These are phyloP conservation scores for Acanthurus tractus DNA, from an alignment of 2,797 vertebrate genomes.

Conservation along the genomic window DNA sequence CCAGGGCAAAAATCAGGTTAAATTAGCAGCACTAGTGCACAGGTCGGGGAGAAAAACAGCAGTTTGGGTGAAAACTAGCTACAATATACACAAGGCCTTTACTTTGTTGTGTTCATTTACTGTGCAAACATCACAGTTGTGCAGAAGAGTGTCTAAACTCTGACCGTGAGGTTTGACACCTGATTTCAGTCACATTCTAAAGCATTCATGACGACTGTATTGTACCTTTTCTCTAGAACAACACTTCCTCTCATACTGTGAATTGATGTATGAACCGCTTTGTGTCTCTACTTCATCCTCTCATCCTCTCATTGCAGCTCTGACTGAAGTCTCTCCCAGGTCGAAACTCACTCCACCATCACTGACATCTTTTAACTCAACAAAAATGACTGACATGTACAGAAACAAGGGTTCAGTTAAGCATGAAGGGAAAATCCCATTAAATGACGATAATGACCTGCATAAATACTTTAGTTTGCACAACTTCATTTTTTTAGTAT, in stretches of 20 bases:
- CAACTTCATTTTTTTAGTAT: background rate
- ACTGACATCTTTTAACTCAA: background rate
- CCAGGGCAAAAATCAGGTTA: slow-evolving; percentile 56
- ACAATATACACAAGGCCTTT: background rate
- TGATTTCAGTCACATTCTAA: background rate
- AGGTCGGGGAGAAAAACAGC: slow-evolving; percentile 41
- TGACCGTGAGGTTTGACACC: background rate
- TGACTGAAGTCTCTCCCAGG: background rate
- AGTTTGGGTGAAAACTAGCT: slow-evolving; percentile 33
- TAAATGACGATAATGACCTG: background rate
- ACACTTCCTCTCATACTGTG: background rate
- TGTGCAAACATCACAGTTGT: background rate
- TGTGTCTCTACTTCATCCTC: background rate
- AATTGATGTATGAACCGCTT: background rate
- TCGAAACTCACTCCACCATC: slow-evolving; percentile 1
- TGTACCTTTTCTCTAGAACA: no score
- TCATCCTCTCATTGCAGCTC: slow-evolving; percentile 1
- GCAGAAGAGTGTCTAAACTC: background rate
- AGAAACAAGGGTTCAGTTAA: background rate
- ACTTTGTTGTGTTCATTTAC: slow-evolving; percentile 4
- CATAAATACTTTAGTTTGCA: background rate
- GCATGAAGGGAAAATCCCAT: background rate
- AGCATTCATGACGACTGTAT: background rate
- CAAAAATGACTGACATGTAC: background rate
- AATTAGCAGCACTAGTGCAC: slow-evolving; percentile 63